These are phyloP conservation scores for Proteles cristata DNA, from an alignment of 2,113 vertebrate species.

Conservation along the genomic window DNA sequence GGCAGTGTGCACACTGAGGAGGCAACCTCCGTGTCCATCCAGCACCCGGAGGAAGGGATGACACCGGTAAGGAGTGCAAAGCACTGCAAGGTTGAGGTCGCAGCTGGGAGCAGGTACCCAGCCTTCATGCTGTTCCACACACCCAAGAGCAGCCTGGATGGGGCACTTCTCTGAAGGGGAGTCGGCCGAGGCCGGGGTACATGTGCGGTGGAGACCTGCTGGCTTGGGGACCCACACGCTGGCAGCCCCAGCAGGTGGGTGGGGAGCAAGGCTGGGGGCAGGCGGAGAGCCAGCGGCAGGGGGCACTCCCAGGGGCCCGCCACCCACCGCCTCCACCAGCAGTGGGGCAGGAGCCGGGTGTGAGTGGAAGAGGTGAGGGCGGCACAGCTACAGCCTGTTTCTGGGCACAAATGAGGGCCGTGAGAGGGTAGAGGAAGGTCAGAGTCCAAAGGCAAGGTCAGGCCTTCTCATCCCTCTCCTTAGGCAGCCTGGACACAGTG, in stretches of 20 bases:
- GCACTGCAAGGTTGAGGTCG: neutral
- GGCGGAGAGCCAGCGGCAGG: neutral
- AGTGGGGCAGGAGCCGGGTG: neutral
- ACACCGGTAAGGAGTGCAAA: conserved; percentile 45
- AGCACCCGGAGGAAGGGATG: neutral
- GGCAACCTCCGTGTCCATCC: neutral
- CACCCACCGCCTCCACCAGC: neutral
- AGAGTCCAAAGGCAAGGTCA: neutral
- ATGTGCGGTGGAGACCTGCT: neutral
- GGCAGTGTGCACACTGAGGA: accelerated
- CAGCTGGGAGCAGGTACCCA: neutral
- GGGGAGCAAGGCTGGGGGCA: neutral
- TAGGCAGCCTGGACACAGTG: neutral
- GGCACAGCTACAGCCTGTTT: neutral
- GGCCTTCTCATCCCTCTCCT: neutral
- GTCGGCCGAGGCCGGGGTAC: neutral
- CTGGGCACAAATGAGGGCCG: neutral
- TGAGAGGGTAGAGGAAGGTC: neutral
- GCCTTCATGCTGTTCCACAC: neutral
- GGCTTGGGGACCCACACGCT: accelerated
- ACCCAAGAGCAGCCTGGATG: neutral
- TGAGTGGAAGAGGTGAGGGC: neutral
- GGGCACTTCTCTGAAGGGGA: neutral
- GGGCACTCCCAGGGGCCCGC: neutral
- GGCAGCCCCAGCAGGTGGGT: neutral